Percentiles rank a stretch among this genome's conserved stretches.
Conservation (phyloP, 1,140 invertebrate genomes). For the Calliphora vicina region DNA sequence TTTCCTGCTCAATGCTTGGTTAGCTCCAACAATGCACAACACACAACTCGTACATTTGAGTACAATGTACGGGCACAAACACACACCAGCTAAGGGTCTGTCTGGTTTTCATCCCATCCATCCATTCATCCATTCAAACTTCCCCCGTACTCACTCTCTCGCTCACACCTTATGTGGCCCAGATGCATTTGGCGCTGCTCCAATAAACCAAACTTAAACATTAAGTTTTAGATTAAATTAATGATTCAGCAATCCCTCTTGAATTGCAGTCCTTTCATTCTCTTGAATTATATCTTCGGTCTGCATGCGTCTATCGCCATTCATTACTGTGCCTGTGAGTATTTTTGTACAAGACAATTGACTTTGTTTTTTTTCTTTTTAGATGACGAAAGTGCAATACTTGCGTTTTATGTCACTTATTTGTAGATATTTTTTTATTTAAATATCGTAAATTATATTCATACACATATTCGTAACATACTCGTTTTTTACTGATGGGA, state of each 20-base stretch:
- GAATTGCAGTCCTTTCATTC: neutral
- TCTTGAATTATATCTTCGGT: neutral
- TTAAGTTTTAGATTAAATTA: constrained; percentile 42
- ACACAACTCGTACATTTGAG: neutral
- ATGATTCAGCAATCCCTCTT: constrained; percentile 34
- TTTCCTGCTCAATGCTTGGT: neutral
- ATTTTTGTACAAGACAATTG: neutral
- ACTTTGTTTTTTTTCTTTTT: no score
- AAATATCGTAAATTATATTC: no score
- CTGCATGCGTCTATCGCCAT: neutral
- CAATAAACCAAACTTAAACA: constrained; percentile 42
- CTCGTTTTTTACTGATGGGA: no score
- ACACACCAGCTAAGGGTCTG: neutral
- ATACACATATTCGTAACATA: no score
- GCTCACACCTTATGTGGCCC: constrained; percentile 8
- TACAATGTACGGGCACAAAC: neutral
- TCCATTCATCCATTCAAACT: neutral
- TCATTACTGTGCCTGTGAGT: neutral
- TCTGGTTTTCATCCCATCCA: neutral
- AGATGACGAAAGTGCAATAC: neutral
- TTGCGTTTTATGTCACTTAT: constrained; percentile 25
- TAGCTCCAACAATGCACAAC: neutral
- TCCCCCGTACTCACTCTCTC: neutral
- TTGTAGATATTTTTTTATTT: neutral
- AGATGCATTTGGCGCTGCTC: constrained; percentile 39